A percentile compares a stretch with the other conserved stretches of the same genome.
Evolutionary conservation across 2,797 vertebrate genomes (phyloP).

Genomic region (Anas capensis): DNA sequence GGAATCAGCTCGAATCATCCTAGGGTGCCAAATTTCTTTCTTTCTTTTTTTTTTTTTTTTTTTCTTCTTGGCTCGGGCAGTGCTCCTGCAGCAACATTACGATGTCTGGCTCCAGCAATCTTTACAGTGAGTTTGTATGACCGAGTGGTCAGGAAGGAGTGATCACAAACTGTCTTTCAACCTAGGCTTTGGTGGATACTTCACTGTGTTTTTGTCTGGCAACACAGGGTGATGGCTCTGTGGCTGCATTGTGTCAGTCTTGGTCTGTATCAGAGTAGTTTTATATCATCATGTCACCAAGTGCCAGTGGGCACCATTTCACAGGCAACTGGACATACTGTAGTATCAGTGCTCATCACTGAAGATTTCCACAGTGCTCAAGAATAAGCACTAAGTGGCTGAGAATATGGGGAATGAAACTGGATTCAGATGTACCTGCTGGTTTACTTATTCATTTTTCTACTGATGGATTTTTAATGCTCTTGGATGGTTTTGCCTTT

Average conservation of each 20-base stretch:
- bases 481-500: not conserved
- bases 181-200: not conserved
- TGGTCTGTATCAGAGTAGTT: not conserved
- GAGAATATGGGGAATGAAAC: not conserved
- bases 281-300: not conserved
- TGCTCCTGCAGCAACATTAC: not conserved
- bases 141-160: not conserved
- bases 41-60: not conserved
- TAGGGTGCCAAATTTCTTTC: not conserved
- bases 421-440: not conserved
- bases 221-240: not conserved
- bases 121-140: not conserved
- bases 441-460: not conserved
- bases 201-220: not conserved
- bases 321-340: not conserved
- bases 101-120: not conserved
- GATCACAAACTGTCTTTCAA: not conserved
- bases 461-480: conserved; percentile 1
- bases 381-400: not conserved
- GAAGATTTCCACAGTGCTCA: not conserved
- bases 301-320: not conserved
- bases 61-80: not conserved
- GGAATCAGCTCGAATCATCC: not conserved
- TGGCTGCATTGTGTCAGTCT: not conserved
- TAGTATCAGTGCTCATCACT: not conserved